Conservation (phyloP, 2,113 vertebrate species). For the Bubo blakistoni region DNA sequence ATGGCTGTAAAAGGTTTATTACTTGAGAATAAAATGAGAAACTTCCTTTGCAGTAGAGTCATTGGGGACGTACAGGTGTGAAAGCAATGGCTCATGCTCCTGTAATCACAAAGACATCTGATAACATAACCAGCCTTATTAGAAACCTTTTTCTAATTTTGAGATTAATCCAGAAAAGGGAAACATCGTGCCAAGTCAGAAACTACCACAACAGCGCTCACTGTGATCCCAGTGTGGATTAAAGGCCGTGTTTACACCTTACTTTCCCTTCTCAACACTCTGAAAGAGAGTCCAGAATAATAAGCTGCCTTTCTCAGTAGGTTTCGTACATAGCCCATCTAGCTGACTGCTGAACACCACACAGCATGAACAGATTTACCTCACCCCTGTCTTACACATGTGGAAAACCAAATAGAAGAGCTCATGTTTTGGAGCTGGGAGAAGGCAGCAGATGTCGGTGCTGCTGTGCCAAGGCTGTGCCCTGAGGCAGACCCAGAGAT, state of each 20-base stretch:
- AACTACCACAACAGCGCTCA: background rate
- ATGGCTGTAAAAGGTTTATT: background rate
- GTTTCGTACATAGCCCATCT: background rate
- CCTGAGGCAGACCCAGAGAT: background rate
- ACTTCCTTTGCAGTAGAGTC: background rate
- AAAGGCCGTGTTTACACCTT: background rate
- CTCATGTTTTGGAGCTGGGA: fast-evolving
- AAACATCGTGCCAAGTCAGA: background rate
- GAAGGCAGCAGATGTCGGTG: fast-evolving
- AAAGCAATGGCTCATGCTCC: background rate
- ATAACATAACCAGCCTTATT: background rate
- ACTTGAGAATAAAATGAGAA: background rate
- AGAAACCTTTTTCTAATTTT: background rate
- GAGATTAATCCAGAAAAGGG: background rate
- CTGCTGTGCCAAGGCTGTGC: background rate
- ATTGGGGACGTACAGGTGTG: background rate
- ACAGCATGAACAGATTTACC: background rate
- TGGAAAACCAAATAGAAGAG: background rate
- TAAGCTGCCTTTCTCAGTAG: background rate
- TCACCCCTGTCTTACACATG: background rate
- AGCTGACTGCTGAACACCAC: background rate
- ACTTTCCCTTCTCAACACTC: background rate
- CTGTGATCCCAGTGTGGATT: background rate
- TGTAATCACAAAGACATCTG: background rate
- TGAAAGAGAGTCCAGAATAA: background rate